Conservation (phyloP, 2,888 invertebrate genomes). For the Oasisia sp. region DNA sequence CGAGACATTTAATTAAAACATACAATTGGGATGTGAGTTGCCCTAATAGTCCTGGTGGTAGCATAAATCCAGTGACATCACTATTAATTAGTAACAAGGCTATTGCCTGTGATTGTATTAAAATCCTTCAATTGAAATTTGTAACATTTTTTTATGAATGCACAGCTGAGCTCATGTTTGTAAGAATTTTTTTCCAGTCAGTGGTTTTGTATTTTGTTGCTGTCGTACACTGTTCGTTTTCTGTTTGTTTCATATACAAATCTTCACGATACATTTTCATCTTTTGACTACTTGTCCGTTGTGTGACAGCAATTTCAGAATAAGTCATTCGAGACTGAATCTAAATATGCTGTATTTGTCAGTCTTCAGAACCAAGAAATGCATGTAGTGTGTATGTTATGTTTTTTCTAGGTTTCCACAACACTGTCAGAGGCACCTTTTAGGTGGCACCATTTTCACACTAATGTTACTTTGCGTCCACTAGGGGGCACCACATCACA, state of each 20-base stretch:
- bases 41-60: not conserved
- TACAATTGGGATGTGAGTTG: not conserved
- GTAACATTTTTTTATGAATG: too few species aligned
- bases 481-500: not conserved
- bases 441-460: not conserved
- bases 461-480: not conserved
- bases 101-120: not conserved
- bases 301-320: not conserved
- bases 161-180: too few species aligned
- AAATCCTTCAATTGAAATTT: too few species aligned
- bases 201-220: not conserved
- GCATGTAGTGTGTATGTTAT: not conserved
- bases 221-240: not conserved
- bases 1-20: not conserved
- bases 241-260: not conserved
- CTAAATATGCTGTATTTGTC: not conserved
- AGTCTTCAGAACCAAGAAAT: not conserved
- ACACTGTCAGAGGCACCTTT: not conserved
- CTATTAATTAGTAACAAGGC: not conserved
- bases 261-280: not conserved
- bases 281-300: not conserved
- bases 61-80: not conserved
- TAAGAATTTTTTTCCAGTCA: too few species aligned
- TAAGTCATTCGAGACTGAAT: not conserved
- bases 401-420: not conserved